Evolutionary conservation across 2,113 vertebrate genomes (phyloP).

Genomic region (Mohoua ochrocephala): DNA sequence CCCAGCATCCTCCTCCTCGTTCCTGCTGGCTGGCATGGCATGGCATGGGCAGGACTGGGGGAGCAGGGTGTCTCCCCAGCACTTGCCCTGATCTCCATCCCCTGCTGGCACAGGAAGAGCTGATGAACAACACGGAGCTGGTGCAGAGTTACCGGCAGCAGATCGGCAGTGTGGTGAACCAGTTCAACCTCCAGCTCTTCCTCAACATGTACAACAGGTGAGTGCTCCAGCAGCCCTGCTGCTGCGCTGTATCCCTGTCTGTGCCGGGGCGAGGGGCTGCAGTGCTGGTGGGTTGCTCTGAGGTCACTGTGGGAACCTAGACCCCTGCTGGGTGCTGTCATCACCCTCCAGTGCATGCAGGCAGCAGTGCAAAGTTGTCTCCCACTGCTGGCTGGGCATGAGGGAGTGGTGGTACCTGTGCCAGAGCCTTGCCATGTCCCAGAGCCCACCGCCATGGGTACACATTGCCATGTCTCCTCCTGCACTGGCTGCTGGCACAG

Average conservation of each 20-base stretch:
- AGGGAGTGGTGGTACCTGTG: neutral
- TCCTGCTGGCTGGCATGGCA: rapidly evolving
- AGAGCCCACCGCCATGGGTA: rapidly evolving
- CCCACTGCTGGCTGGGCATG: neutral
- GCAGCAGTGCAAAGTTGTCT: neutral
- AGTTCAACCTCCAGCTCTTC: constrained; percentile 98
- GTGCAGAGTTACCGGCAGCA: constrained; percentile 96
- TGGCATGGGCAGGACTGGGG: rapidly evolving
- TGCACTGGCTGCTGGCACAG: neutral
- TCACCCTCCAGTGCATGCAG: neutral
- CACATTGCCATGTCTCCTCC: neutral
- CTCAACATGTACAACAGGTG: constrained; percentile 99
- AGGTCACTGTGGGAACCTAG: neutral
- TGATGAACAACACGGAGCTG: constrained; percentile 92
- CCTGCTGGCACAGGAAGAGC: constrained; percentile 81
- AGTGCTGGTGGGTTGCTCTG: neutral
- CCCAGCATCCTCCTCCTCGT: neutral
- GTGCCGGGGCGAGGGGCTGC: rapidly evolving
- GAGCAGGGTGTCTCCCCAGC: neutral
- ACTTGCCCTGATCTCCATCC: neutral
- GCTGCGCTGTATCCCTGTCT: neutral
- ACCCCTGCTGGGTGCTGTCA: neutral
- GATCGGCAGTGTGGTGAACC: constrained; percentile 89
- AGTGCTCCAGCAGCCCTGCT: neutral
- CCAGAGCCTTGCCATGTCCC: neutral